phyloP scores from a whole-genome alignment of 1,140 invertebrate species.

The Xylocopa sonorina region DNA sequence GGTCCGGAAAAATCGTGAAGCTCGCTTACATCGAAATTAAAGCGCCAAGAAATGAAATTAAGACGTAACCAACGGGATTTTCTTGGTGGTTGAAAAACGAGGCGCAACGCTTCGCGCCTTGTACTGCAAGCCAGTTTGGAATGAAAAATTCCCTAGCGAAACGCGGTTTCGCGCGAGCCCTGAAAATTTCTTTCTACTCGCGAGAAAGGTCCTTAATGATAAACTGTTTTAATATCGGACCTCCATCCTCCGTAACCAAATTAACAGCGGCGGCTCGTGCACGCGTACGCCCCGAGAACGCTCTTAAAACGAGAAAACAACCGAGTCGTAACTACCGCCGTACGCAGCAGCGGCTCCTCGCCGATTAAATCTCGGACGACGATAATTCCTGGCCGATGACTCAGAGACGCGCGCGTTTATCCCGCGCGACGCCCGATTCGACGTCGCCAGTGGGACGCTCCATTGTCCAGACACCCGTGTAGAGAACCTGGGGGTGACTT shows the following conservation, averaged over 20 bases:
- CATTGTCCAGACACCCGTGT: conserved; percentile 1
- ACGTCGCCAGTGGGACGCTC: not conserved
- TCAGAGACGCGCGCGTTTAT: not conserved
- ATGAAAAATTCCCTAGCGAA: conserved; percentile 36
- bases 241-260: conserved; percentile 37
- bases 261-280: conserved; percentile 31
- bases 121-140: not conserved
- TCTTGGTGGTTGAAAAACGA: conserved; percentile 31
- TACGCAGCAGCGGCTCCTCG: conserved; percentile 31
- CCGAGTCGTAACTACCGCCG: conserved; percentile 36
- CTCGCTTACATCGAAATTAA: not conserved
- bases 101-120: conserved; percentile 12
- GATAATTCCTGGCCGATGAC: conserved; percentile 31
- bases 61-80: not conserved
- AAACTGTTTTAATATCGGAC: conserved; percentile 27
- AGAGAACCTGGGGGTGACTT: conserved; percentile 7
- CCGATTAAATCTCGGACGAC: conserved; percentile 42
- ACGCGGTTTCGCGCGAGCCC: not conserved
- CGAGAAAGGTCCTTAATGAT: conserved; percentile 31
- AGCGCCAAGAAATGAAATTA: conserved; percentile 24
- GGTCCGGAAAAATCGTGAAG: too few relatives aligned
- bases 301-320: conserved; percentile 34
- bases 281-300: not conserved
- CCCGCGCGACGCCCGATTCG: not conserved
- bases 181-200: conserved; percentile 23